A percentile compares a stretch with the other conserved stretches of the same genome.
Conservation (phyloP, 2,797 vertebrate genomes). For the Chelidonichthys spinosus region DNA sequence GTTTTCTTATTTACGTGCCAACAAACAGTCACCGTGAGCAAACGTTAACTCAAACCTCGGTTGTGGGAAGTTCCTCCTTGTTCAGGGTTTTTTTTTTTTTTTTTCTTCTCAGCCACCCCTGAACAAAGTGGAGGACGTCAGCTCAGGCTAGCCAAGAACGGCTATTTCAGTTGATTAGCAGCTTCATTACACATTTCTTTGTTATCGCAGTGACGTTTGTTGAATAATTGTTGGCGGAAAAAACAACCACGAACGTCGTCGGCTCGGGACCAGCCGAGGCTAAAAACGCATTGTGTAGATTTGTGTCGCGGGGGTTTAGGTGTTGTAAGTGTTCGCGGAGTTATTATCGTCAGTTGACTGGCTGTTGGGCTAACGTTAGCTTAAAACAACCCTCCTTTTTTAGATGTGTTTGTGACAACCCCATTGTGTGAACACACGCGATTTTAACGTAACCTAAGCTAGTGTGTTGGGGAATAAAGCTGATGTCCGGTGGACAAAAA, state of each 20-base stretch:
- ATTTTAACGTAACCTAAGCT: slow-evolving; percentile 17
- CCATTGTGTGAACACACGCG: slow-evolving; percentile 63
- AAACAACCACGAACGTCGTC: slow-evolving; percentile 37
- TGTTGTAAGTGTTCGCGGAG: slow-evolving; percentile 67
- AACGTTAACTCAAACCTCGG: slow-evolving; percentile 68
- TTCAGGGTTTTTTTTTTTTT: slow-evolving; percentile 51
- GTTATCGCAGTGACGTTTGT: slow-evolving; percentile 56
- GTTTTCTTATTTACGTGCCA: slow-evolving; percentile 68
- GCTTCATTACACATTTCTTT: slow-evolving; percentile 71
- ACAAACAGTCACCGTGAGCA: slow-evolving; percentile 56
- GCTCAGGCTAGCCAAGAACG: slow-evolving; percentile 70
- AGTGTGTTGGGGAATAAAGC: slow-evolving; percentile 32
- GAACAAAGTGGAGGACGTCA: slow-evolving; percentile 82
- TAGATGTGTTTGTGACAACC: slow-evolving; percentile 51
- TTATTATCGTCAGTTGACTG: slow-evolving; percentile 70
- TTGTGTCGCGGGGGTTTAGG: slow-evolving; percentile 33
- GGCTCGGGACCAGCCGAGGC: slow-evolving; percentile 41
- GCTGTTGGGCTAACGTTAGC: slow-evolving; percentile 75
- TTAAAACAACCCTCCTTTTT: slow-evolving; percentile 37
- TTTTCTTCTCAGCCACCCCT: slow-evolving; percentile 64
- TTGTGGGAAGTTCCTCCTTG: slow-evolving; percentile 81
- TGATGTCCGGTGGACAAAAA: slow-evolving; percentile 42
- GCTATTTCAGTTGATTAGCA: slow-evolving; percentile 69
- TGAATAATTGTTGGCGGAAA: slow-evolving; percentile 22
- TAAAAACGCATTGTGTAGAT: slow-evolving; percentile 47